Percentiles rank a stretch among this genome's conserved stretches.
phyloP scores from a whole-genome alignment of 2,113 vertebrate species.

The Callopanchax toddi region DNA sequence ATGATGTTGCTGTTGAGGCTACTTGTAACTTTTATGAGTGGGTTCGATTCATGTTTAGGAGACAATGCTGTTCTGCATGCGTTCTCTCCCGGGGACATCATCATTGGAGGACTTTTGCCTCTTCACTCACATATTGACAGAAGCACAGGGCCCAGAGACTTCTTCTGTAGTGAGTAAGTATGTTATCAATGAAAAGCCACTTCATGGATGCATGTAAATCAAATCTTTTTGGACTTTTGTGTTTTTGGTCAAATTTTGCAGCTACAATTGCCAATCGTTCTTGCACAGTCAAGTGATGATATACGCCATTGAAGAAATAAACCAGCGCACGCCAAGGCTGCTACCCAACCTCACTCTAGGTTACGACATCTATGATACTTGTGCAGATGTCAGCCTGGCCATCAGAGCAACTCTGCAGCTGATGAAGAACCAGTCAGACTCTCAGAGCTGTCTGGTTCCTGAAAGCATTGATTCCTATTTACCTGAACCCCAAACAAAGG shows the following conservation, averaged over 20 bases:
- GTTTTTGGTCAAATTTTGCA: conserved; percentile 14
- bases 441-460: conserved; percentile 10
- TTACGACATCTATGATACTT: conserved; percentile 74
- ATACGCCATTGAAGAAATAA: conserved; percentile 61
- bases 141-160: background rate
- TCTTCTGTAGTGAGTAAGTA: conserved; percentile 48
- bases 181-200: background rate
- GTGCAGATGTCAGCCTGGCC: conserved; percentile 53
- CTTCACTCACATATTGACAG: conserved; percentile 32
- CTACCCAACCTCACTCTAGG: conserved; percentile 64
- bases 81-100: conserved; percentile 51
- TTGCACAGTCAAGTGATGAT: conserved; percentile 65
- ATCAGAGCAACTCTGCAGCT: conserved; percentile 47
- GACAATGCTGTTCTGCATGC: background rate
- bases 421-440: conserved; percentile 19
- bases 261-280: conserved; percentile 22
- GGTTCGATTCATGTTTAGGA: background rate
- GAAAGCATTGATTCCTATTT: background rate
- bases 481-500: conserved; percentile 45
- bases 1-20: background rate
- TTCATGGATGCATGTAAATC: background rate
- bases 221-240: no score
- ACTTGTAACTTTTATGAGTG: conserved; percentile 1
- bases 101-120: conserved; percentile 71
- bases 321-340: conserved; percentile 24